Percentiles rank a stretch among this genome's conserved stretches.
phyloP scores from a whole-genome alignment of 2,797 vertebrate genomes.

The Chromobotia macracanthus region DNA sequence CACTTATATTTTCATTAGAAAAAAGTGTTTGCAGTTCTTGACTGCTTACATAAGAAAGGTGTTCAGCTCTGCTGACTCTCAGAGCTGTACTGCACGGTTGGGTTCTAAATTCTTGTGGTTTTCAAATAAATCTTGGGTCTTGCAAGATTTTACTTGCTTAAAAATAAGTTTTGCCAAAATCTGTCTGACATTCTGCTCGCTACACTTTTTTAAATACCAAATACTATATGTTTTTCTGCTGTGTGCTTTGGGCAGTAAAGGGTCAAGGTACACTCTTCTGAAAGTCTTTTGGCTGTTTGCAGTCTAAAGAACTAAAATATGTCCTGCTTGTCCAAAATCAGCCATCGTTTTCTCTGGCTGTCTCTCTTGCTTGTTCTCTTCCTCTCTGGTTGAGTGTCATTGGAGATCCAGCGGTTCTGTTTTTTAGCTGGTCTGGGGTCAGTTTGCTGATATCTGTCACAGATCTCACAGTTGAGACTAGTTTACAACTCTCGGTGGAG shows the following conservation, averaged over 20 bases:
- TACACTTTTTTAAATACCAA: not conserved
- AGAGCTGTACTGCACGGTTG: not conserved
- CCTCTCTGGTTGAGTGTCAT: constrained; percentile 17
- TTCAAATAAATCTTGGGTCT: no score
- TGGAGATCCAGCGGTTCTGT: not conserved
- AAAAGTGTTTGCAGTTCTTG: not conserved
- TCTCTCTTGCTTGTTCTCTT: constrained; percentile 1
- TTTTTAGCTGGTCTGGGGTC: constrained; percentile 13
- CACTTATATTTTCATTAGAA: no score
- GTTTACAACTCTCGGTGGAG: constrained; percentile 10
- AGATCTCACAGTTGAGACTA: constrained; percentile 13
- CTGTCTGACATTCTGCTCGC: not conserved
- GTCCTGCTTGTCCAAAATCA: not conserved
- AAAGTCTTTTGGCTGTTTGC: not conserved
- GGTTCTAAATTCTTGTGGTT: not conserved
- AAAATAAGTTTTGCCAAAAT: not conserved
- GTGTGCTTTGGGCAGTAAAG: not conserved
- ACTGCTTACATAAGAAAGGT: constrained; percentile 10
- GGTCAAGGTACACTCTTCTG: not conserved
- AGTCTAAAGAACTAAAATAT: constrained; percentile 16
- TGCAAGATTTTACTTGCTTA: no score
- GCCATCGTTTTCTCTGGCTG: not conserved
- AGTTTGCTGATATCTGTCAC: constrained; percentile 26
- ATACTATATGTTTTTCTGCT: no score
- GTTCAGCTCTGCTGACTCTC: no score